Base-by-base conservation (phyloP, 2,113 vertebrate genomes). In the Ammospiza nelsoni region DNA sequence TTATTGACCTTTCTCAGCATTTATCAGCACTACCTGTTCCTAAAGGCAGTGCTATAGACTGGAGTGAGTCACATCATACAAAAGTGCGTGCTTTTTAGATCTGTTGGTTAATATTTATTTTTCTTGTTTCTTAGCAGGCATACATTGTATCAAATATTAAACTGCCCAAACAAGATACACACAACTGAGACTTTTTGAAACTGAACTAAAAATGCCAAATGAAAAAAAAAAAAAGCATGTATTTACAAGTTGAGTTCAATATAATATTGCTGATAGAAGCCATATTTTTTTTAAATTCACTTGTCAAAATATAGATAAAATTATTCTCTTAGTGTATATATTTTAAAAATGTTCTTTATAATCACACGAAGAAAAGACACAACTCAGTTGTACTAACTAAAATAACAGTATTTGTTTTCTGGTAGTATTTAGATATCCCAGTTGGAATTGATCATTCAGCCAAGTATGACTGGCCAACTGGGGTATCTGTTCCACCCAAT, bases 1-100 rank as follows among this genome's bases (percentile, higher is more conserved):
- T 92, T 87, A 71, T 28, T 92, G 86, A 94, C 92, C 68, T 87
- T 97, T 92, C 65, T 93, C 33, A 74, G 72, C 44, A 55, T 92
- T 94, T 94, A 62, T 69, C 76, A 61, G 73, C 39, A 23, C 63
- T 92, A 68, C 61, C 48, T 93, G 39, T 81, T 93, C 73, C 75
- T 84, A 68, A 86, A 81, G 69, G 61, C 57, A 63, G 48, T 59
- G 4, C 65, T 63, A 21, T n/a, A 74, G 86, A 61, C 69, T 75
- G 68, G 14, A 43, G 48, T 69, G 79, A 88, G 57, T 86, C 83
- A 55, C 55, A 24, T 51, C 51, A 55, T 37, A 63, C 16, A 39
- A 14, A 89, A 90, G 24, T 67, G 27, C 13, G 12, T 48, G 33
- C 43, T 90, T 86, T 79, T 90, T 84, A 59, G 16, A 22, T 90